A percentile compares a stretch with the other conserved stretches of the same genome.
Conservation (phyloP, 2,888 invertebrate genomes). For the Tenthredo mesomela region DNA sequence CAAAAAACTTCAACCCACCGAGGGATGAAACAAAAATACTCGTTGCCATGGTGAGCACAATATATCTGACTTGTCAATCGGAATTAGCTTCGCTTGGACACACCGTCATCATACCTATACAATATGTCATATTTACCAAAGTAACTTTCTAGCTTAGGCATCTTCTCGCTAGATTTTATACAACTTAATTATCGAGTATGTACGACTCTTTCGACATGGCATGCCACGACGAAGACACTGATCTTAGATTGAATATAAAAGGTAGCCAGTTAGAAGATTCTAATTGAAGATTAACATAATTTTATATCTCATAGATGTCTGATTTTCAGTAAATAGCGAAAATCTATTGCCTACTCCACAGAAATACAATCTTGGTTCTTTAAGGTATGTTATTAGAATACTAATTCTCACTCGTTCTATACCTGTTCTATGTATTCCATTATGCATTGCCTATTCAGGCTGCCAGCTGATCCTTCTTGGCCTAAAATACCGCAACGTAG, state of each 20-base stretch:
- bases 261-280: slow-evolving; percentile 59
- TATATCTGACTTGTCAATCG: slow-evolving; percentile 22
- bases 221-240: slow-evolving; percentile 64
- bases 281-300: background rate
- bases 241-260: slow-evolving; percentile 69
- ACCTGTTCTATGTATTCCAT: background rate
- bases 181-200: slow-evolving; percentile 57
- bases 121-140: slow-evolving; percentile 20
- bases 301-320: background rate
- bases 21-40: background rate
- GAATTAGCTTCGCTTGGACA: background rate
- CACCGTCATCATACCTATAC: background rate
- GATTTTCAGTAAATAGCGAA: slow-evolving; percentile 69
- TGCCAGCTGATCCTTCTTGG: slow-evolving; percentile 74
- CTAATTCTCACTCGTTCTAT: background rate
- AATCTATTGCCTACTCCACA: slow-evolving; percentile 65
- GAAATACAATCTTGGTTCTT: slow-evolving; percentile 66
- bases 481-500: slow-evolving; percentile 73
- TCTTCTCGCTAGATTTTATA: background rate
- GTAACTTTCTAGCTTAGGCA: background rate
- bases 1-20: background rate
- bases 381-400: slow-evolving; percentile 65
- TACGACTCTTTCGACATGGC: slow-evolving; percentile 69
- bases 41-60: slow-evolving; percentile 12
- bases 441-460: slow-evolving; percentile 60